Evolutionary conservation across 2,113 vertebrate species (phyloP), one percentile per base, ranked within the genome.

Genomic region (Gallinago undulata): DNA sequence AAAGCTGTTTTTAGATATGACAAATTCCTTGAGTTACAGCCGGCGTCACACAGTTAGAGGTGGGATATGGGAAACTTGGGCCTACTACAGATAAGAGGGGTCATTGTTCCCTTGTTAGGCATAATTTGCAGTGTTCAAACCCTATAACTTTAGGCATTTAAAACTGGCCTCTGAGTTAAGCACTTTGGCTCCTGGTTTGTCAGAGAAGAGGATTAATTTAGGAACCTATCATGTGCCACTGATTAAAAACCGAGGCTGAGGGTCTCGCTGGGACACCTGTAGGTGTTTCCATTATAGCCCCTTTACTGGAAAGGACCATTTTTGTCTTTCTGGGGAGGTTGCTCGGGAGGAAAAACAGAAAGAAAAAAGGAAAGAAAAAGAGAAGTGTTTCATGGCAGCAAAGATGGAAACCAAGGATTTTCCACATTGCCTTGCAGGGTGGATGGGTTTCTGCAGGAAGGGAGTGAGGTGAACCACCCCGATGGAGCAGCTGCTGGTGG

Each of bases 141-240:
- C 91, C 76, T 59, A 2, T 2, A 56, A 37, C 80, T 91, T 45
- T 48, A 45, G 73, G 60, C 22, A 2, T 87, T 89, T 87, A 48
- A 57, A 63, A 1, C 0, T 1, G 25, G 73, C 67, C 64, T 51
- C 81, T 43, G 73, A 35, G 56, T 31, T 85, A 72, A 84, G 74
- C 35, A 23, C 53, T 87, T 89, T 87, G 94, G 81, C 92, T 94
- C 24, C 72, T 47, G 47, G 23, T 56, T 68, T 64, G 66, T 75
- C 37, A 45, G 69, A 60, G 39, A 73, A 84, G 76, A 78, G 56
- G 91, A 72, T 84, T 92, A 87, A 91, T 94, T 92, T 91, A 91
- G 91, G 87, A 82, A 94, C 76, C 56, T 48, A 30, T 84, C 84
- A 63, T 35, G 19, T 43, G 51, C 43, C 43, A 51, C 53, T 92